Conservation (phyloP, 2,888 invertebrate species). For the Yponomeuta plumbellus region DNA sequence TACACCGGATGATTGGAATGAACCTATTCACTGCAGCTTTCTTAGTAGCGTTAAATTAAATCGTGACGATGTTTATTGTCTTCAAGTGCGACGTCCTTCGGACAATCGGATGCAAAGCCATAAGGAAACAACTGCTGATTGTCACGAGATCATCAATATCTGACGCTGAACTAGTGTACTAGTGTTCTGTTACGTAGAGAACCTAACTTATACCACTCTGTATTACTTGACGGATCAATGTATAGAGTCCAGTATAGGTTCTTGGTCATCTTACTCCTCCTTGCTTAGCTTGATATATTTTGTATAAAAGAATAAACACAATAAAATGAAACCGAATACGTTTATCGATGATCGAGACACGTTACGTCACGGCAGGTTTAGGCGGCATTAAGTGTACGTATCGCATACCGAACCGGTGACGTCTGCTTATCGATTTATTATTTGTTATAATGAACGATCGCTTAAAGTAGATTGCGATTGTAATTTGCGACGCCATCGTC, state of each 20-base stretch:
- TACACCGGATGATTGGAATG: background rate
- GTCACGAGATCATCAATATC: background rate
- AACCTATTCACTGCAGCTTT: background rate
- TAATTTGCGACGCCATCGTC: background rate
- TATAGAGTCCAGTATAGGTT: no score
- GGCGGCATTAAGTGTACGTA: background rate
- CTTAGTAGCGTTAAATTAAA: constrained; percentile 3
- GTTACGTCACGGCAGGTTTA: background rate
- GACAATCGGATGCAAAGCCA: background rate
- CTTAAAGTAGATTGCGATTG: background rate
- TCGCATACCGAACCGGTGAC: constrained; percentile 2
- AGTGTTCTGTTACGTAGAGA: no score
- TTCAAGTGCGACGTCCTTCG: constrained; percentile 1
- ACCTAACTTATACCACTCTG: no score
- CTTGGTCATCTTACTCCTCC: no score
- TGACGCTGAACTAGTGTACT: no score
- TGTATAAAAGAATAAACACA: no score
- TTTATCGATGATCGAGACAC: background rate
- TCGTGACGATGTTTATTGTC: background rate
- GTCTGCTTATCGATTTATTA: background rate
- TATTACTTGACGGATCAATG: no score
- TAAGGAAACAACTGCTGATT: background rate
- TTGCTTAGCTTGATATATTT: no score
- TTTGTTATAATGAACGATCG: background rate
- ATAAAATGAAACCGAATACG: background rate